Percentiles rank a stretch among this genome's conserved stretches.
phyloP scores from a whole-genome alignment of 2,888 invertebrate species.

The Xanthia icteritia region DNA sequence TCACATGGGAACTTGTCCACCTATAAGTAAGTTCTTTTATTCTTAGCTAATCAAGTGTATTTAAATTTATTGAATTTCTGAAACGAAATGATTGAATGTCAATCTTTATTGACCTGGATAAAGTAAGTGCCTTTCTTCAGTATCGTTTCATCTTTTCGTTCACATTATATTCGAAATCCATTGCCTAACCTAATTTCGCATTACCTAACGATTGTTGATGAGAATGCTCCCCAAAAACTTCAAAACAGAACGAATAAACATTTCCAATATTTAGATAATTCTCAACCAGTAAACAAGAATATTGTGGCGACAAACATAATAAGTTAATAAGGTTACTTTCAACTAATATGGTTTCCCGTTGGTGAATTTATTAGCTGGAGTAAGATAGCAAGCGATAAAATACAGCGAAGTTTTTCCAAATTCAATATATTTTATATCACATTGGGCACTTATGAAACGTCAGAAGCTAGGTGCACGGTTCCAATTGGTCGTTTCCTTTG shows the following conservation, averaged over 20 bases:
- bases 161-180: not conserved
- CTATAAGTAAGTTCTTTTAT: conserved; percentile 8
- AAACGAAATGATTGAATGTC: not conserved
- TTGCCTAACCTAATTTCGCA: not conserved
- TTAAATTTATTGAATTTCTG: conserved; percentile 5
- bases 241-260: not conserved
- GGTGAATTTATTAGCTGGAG: conserved; percentile 3
- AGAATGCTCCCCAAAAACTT: not conserved
- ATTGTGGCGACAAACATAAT: conserved; percentile 3
- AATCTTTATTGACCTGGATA: not conserved
- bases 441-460: too few species aligned
- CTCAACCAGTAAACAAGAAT: conserved; percentile 2
- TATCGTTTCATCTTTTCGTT: not conserved
- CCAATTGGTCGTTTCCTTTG: too few species aligned
- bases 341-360: conserved; percentile 37
- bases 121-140: not conserved
- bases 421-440: not conserved
- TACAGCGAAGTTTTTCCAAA: not conserved
- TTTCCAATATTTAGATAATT: conserved; percentile 16
- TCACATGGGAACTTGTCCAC: conserved; percentile 15
- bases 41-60: not conserved
- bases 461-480: too few species aligned
- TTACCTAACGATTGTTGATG: not conserved
- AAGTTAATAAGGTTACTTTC: conserved; percentile 24
- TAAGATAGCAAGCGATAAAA: conserved; percentile 4